A percentile compares a stretch with the other conserved stretches of the same genome.
Evolutionary conservation across 1,140 invertebrate species (phyloP).

Genomic region (Trissolcus basalis): DNA sequence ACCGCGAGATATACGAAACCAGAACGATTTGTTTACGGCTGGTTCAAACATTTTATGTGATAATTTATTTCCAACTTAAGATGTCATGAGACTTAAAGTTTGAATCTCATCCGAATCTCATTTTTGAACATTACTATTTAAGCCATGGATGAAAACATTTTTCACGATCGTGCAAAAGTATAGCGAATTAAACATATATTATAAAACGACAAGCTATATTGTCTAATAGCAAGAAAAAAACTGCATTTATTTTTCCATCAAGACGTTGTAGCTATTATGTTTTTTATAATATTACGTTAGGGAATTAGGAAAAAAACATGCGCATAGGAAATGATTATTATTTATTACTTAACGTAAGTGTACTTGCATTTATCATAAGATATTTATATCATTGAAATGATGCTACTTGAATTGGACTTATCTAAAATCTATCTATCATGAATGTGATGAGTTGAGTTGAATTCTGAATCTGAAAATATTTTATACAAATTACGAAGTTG

Average conservation of each 20-base stretch:
- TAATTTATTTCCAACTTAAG: neutral
- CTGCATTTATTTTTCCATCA: slow-evolving; percentile 48
- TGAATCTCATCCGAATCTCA: no score
- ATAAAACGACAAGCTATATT: slow-evolving; percentile 19
- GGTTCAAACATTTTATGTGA: neutral
- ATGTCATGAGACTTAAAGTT: no score
- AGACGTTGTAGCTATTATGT: slow-evolving; percentile 31
- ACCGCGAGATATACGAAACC: slow-evolving; percentile 7
- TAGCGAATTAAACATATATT: slow-evolving; percentile 16
- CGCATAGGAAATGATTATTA: neutral
- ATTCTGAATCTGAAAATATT: no score
- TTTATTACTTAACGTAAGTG: no score
- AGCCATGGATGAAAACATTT: no score
- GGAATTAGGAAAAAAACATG: neutral
- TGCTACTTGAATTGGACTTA: no score
- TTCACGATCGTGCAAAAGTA: no score
- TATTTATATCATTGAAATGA: no score
- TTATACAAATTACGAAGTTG: no score
- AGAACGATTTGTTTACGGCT: neutral
- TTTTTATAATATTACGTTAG: slow-evolving; percentile 31
- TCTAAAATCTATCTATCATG: no score
- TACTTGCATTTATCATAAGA: no score
- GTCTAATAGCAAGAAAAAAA: slow-evolving; percentile 14
- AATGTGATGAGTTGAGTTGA: no score
- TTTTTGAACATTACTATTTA: neutral